Base-by-base conservation (phyloP, 2,888 invertebrate genomes). In the Unio pictorum region DNA sequence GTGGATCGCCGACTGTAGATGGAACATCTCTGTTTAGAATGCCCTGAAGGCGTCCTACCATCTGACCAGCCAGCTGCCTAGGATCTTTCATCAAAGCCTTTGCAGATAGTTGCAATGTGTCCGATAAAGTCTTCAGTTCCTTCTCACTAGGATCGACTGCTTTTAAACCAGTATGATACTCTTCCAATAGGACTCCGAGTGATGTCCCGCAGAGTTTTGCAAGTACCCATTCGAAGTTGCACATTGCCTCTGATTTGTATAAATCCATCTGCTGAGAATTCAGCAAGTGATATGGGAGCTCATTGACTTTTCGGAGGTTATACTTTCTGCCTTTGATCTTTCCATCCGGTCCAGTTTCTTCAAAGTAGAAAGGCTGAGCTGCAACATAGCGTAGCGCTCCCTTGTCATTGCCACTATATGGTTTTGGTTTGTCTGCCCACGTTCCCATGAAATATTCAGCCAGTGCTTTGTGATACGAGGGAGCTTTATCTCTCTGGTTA, bases 121-220 rank as follows among this genome's bases (percentile, higher is more conserved):
- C 93, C 83, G 93, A 93, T 5, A 95, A 88, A 64, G 93, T 90
- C 66, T 91, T 85, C 28, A 89, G 75, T 55, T 89, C 89, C 6
- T 59, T 63, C 67, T 89, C 89, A 1, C 77, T 72, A 1, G 87
- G 86, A 64, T 87, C 88, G 0, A 76, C 74, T 26, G 70, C 68
- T 45, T 45, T 45, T 7, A 87, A 69, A 0, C 85, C 91, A 58
- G 94, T 88, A 20, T 93, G 92, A 64, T 95, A 92, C 87, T 96
- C 95, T 90, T 95, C 95, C 61, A 96, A 91, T 63, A 95, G 92
- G 84, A 94, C 94, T 75, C 93, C 93, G 77, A 94, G 93, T 82
- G 94, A 94, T 0, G 94, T 94, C 8, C 94, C 94, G 64, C 94
- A 94, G 0, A 96, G 91, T 90, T 96, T 96, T 82, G 95, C 94